Evolutionary conservation across 2,888 invertebrate genomes (phyloP).

Genomic region (Phytoseiulus persimilis): DNA sequence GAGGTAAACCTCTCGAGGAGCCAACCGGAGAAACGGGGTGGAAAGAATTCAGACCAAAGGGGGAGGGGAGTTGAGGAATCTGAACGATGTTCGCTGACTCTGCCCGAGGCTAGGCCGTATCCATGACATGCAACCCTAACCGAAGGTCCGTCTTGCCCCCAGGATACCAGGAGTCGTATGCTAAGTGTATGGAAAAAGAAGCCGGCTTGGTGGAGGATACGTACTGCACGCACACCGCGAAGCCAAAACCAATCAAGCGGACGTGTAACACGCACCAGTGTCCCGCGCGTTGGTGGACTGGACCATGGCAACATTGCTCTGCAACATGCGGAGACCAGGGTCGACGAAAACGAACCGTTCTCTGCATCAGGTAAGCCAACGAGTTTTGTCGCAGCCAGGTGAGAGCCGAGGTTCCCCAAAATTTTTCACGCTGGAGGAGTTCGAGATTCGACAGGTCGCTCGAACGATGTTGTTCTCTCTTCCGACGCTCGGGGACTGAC

Average conservation of each 20-base stretch:
- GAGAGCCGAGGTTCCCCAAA: too few species aligned
- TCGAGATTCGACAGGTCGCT: too few species aligned
- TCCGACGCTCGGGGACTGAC: background rate
- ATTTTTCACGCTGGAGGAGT: background rate
- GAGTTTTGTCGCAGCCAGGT: background rate
- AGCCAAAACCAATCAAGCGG: constrained; percentile 56
- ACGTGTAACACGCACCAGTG: constrained; percentile 62
- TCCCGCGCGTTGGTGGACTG: constrained; percentile 75
- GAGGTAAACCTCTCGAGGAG: too few species aligned
- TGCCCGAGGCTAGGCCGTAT: too few species aligned
- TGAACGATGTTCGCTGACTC: too few species aligned
- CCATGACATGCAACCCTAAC: too few species aligned
- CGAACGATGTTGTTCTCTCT: too few species aligned
- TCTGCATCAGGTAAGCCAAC: constrained; percentile 49
- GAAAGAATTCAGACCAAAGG: too few species aligned
- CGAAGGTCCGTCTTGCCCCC: background rate
- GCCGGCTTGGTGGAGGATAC: constrained; percentile 58
- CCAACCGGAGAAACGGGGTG: too few species aligned
- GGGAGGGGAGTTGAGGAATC: too few species aligned
- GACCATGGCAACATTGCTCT: constrained; percentile 75
- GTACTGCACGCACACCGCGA: constrained; percentile 49
- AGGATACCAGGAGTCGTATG: constrained; percentile 52
- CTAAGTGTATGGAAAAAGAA: constrained; percentile 55
- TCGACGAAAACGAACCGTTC: constrained; percentile 50
- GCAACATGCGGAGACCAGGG: constrained; percentile 57